Evolutionary conservation across 2,113 vertebrate genomes (phyloP), one percentile per base, ranked within the genome.

Genomic region (Bufo bufo): DNA sequence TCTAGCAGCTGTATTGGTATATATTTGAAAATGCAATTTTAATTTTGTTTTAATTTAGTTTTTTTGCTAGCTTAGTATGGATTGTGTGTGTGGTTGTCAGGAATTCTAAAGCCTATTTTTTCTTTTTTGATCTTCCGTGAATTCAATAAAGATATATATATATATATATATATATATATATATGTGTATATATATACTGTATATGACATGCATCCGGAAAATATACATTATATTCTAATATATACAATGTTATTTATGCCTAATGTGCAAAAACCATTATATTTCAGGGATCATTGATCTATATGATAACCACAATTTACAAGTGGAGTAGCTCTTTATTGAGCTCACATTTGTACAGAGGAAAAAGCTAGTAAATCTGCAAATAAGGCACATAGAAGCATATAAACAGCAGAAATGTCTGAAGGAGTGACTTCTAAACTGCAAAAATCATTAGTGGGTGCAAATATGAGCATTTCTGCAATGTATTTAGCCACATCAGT

Each of bases 241-340:
- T 20, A 75, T 75, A 75, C 47, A 75, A 47, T 50, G 20, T 75
- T 75, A 17, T 75, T 50, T 16, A 19, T 20, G 45, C 45, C 47
- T 75, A 50, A 75, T 50, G 72, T 47, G 47, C 72, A 75, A 49
- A 75, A 20, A 75, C 49, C 72, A 75, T 43, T 49, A 75, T 75
- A 75, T 50, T 50, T 75, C 72, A 50, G 19, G 47, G 72, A 49
- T 50, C 45, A 50, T 50, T 75, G 72, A 75, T 75, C 45, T 75
- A 47, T 49, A 50, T 20, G 47, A 75, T 47, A 75, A 17, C 19
- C 5, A 8, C 2, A 75, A 50, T 20, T 75, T 75, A 17, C 72
- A 75, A 50, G 16, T 11, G 16, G 72, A 75, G 47, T 10, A 50
- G 45, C 72, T 50, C 17, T 3, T 10, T 49, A 75, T 47, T 74